phyloP scores from a whole-genome alignment of 2,888 invertebrate genomes.

The Podotricha telesiphe region DNA sequence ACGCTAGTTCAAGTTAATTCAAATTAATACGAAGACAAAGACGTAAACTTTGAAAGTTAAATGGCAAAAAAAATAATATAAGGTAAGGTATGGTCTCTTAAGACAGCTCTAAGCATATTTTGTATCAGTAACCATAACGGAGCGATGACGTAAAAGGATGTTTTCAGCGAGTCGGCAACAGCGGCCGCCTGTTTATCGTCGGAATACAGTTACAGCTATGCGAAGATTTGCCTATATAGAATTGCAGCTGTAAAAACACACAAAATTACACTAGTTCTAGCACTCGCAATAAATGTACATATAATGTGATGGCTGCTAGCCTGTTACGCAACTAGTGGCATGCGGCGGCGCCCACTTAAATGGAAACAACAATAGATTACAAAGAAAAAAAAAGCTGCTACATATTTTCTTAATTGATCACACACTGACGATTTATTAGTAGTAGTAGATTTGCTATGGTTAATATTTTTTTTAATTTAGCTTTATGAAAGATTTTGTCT shows the following conservation, averaged over 20 bases:
- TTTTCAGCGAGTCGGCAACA: slow-evolving; percentile 78
- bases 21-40: too few species aligned
- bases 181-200: slow-evolving; percentile 81
- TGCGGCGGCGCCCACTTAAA: slow-evolving; percentile 54
- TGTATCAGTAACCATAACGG: slow-evolving; percentile 68
- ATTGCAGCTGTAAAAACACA: slow-evolving; percentile 80
- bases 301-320: slow-evolving; percentile 58
- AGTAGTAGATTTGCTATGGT: not conserved
- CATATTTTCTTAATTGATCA: slow-evolving; percentile 44
- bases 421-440: slow-evolving; percentile 32
- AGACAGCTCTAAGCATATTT: slow-evolving; percentile 38
- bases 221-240: slow-evolving; percentile 68
- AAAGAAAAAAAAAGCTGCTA: slow-evolving; percentile 47
- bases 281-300: slow-evolving; percentile 61
- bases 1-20: too few species aligned
- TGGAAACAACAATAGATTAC: slow-evolving; percentile 53
- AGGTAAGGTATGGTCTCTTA: slow-evolving; percentile 29
- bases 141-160: slow-evolving; percentile 83
- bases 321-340: slow-evolving; percentile 57
- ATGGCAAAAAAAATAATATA: slow-evolving; percentile 10
- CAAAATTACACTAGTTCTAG: slow-evolving; percentile 67
- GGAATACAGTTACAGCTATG: slow-evolving; percentile 72
- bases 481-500: too few species aligned
- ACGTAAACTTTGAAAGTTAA: not conserved
- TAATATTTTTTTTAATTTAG: not conserved